phyloP scores from a whole-genome alignment of 2,113 vertebrate species.

The Syngnathoides biaculeatus region DNA sequence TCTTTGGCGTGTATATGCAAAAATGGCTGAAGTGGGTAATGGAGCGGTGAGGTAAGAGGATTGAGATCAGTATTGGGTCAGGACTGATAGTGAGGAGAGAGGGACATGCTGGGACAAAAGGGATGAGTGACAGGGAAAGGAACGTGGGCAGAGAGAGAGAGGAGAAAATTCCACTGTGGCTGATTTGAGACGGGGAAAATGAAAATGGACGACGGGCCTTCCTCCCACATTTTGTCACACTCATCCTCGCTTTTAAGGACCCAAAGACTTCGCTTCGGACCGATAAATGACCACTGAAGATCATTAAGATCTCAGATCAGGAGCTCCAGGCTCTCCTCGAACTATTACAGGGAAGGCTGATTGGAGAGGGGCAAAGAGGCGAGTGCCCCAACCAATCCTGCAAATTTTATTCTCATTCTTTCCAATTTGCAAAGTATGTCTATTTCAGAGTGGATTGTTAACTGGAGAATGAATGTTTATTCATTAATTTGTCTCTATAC shows the following conservation, averaged over 20 bases:
- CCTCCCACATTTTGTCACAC: background rate
- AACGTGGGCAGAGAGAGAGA: conserved; percentile 14
- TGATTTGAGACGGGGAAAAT: conserved; percentile 34
- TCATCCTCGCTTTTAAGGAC: conserved; percentile 17
- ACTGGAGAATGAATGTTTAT: too few relatives aligned
- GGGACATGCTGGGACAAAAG: conserved; percentile 55
- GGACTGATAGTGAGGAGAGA: conserved; percentile 59
- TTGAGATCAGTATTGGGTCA: conserved; percentile 66
- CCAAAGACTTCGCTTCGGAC: conserved; percentile 19
- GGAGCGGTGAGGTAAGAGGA: conserved; percentile 68
- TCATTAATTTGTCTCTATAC: too few relatives aligned
- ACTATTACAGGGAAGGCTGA: background rate
- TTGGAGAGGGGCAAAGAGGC: background rate
- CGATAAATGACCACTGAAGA: conserved; percentile 34
- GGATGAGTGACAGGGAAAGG: conserved; percentile 38
- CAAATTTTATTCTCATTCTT: too few relatives aligned
- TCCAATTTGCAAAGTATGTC: too few relatives aligned
- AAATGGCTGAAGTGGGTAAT: conserved; percentile 66
- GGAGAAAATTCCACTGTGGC: conserved; percentile 36
- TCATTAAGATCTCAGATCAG: conserved; percentile 27
- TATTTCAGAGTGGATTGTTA: too few relatives aligned
- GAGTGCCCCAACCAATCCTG: background rate
- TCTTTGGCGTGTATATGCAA: conserved; percentile 57
- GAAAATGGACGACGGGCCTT: conserved; percentile 27
- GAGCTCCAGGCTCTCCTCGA: background rate